phyloP scores from a whole-genome alignment of 2,113 vertebrate genomes.

The Paratilapia polleni region DNA sequence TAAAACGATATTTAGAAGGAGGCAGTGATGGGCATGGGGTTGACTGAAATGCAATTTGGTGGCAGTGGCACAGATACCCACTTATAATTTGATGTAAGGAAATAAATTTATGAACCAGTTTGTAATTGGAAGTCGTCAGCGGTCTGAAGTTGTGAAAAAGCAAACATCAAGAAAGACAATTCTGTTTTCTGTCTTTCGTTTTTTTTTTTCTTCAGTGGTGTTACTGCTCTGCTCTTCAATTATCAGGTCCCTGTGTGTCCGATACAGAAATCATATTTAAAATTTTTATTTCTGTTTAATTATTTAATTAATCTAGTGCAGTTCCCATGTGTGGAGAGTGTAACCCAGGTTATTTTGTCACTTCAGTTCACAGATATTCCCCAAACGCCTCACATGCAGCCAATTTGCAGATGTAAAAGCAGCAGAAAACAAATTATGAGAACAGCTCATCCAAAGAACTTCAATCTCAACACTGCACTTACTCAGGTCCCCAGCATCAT shows the following conservation, averaged over 20 bases:
- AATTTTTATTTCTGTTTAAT: no score
- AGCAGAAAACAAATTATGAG: no score
- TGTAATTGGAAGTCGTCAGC: neutral
- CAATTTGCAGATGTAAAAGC: no score
- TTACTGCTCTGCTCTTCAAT: neutral
- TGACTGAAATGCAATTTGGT: slow-evolving; percentile 27
- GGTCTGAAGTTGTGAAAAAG: neutral
- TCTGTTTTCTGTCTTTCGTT: neutral
- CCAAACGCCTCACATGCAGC: no score
- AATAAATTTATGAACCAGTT: slow-evolving; percentile 16
- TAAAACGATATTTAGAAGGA: slow-evolving; percentile 42
- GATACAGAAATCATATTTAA: no score
- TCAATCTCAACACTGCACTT: no score
- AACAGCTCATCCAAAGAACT: no score
- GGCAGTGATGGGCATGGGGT: neutral
- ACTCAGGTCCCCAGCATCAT: no score
- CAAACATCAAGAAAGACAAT: neutral
- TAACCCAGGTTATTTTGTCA: no score
- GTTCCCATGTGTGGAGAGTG: no score
- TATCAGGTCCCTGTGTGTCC: neutral
- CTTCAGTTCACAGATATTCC: no score
- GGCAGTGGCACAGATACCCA: neutral
- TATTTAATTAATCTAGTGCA: no score
- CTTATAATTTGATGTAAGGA: slow-evolving; percentile 25
- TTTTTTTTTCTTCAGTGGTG: neutral